These are phyloP conservation scores for Podabrus alpinus DNA, from an alignment of 2,888 invertebrate genomes.

Conservation along the genomic window DNA sequence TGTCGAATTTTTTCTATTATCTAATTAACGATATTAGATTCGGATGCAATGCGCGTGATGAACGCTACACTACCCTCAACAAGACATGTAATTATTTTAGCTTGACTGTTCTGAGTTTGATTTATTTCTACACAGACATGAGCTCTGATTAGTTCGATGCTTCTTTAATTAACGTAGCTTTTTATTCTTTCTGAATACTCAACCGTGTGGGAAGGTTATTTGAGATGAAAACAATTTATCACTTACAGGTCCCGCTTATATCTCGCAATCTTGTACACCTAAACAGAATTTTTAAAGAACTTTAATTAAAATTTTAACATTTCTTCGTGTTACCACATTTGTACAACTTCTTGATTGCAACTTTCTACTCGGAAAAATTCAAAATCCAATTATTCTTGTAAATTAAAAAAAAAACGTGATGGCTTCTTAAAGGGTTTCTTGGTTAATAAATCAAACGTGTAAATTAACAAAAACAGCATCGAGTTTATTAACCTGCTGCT, in stretches of 20 bases:
- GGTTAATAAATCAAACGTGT: background rate
- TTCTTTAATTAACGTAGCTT: slow-evolving; percentile 57
- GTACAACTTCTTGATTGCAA: background rate
- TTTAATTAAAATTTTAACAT: slow-evolving; percentile 24
- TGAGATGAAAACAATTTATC: slow-evolving; percentile 49
- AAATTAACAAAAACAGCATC: background rate
- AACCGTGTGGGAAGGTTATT: slow-evolving; percentile 45
- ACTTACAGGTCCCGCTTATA: slow-evolving; percentile 43
- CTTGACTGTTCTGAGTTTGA: slow-evolving; percentile 56
- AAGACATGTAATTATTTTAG: slow-evolving; percentile 58
- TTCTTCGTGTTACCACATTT: background rate
- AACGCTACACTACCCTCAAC: slow-evolving; percentile 55
- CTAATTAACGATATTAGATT: slow-evolving; percentile 58
- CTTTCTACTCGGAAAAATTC: background rate
- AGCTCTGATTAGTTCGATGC: slow-evolving; percentile 58
- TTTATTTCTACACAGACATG: slow-evolving; percentile 57
- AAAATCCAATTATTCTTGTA: background rate
- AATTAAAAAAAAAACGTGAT: background rate
- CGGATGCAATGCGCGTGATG: slow-evolving; percentile 56
- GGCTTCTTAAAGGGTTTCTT: background rate
- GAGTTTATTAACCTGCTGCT: background rate
- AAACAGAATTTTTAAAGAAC: slow-evolving; percentile 28
- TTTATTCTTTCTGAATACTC: slow-evolving; percentile 49
- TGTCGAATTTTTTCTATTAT: slow-evolving; percentile 52
- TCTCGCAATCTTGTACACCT: slow-evolving; percentile 37